Percentiles rank a stretch among this genome's conserved stretches.
phyloP scores from a whole-genome alignment of 2,113 vertebrate species.

The Sitta europaea region DNA sequence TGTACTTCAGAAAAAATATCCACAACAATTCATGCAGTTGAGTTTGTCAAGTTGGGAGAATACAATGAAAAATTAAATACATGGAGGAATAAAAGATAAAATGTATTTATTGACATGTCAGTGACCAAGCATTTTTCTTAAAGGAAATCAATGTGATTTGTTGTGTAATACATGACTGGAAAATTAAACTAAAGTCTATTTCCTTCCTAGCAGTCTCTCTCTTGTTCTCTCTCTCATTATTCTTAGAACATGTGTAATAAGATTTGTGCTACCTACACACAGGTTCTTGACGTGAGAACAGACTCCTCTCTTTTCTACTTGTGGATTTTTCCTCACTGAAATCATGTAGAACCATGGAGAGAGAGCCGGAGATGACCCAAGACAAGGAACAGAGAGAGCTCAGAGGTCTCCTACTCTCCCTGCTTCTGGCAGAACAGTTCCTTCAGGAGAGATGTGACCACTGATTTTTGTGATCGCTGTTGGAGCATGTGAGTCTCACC shows the following conservation, averaged over 20 bases:
- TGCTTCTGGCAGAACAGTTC: neutral
- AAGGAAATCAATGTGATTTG: neutral
- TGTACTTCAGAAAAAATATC: neutral
- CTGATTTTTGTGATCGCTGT: neutral
- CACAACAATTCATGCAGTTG: neutral
- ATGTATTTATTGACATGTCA: neutral
- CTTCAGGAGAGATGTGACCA: neutral
- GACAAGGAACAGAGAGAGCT: neutral
- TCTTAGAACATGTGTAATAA: neutral
- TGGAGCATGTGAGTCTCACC: neutral
- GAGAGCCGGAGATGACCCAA: neutral
- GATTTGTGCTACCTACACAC: neutral
- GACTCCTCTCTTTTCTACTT: neutral
- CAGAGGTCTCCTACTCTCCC: neutral
- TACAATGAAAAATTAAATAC: neutral
- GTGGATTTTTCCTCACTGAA: neutral
- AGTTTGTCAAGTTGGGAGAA: neutral
- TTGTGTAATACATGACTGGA: neutral
- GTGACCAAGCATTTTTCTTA: neutral
- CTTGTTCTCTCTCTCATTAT: neutral
- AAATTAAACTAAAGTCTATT: neutral
- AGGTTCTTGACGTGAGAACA: neutral
- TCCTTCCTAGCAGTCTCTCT: neutral
- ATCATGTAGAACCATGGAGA: neutral
- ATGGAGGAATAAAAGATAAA: neutral